These are phyloP conservation scores for Mantis religiosa DNA, from an alignment of 2,888 invertebrate genomes.

Conservation along the genomic window DNA sequence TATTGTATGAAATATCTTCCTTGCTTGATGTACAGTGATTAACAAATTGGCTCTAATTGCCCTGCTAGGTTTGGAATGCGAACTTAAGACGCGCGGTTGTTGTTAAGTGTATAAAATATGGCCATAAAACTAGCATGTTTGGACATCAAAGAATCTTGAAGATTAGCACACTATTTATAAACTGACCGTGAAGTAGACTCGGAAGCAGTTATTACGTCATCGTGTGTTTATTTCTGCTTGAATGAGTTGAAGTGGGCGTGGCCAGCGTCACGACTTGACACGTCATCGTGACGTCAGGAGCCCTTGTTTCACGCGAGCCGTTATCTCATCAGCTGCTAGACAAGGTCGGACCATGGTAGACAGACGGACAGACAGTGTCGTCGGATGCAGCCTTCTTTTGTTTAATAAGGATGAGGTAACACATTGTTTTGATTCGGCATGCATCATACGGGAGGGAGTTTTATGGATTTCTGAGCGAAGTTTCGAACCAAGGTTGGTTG, in stretches of 20 bases:
- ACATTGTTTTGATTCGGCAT: too few species aligned
- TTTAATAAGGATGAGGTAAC: too few species aligned
- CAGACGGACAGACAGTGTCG: not conserved
- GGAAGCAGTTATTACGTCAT: not conserved
- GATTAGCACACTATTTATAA: not conserved
- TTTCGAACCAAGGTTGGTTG: too few species aligned
- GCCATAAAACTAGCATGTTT: not conserved
- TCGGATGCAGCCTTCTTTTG: not conserved
- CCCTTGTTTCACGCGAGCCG: not conserved
- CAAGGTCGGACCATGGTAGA: not conserved
- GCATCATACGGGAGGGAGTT: too few species aligned
- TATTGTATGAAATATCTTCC: too few species aligned
- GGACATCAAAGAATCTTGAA: not conserved
- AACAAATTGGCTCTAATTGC: too few species aligned
- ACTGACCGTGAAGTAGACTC: not conserved
- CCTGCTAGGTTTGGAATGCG: too few species aligned
- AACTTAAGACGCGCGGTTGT: too few species aligned
- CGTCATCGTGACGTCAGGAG: not conserved
- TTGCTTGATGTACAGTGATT: too few species aligned
- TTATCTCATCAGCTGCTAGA: not conserved
- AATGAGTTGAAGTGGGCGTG: not conserved
- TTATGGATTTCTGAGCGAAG: too few species aligned
- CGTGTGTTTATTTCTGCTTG: not conserved
- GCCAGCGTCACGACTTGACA: not conserved
- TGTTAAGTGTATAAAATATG: too few species aligned